Conservation (phyloP, 2,888 invertebrate genomes). For the Celastrina argiolus region DNA sequence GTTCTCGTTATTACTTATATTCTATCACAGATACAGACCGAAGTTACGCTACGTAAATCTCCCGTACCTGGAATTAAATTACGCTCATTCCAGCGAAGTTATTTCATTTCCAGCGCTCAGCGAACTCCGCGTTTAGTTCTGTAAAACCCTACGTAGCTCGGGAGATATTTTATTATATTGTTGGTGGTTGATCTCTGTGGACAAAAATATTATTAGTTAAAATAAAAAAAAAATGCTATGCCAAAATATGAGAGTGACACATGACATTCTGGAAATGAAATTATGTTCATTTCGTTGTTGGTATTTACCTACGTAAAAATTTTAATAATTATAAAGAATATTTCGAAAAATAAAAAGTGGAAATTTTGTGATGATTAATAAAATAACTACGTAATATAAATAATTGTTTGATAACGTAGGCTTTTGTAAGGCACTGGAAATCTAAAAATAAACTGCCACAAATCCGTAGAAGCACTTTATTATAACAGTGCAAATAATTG, state of each 20-base stretch:
- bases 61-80: slow-evolving; percentile 10
- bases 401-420: no score
- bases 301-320: no score
- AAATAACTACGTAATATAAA: no score
- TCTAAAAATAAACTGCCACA: neutral
- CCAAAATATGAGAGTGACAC: neutral
- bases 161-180: neutral
- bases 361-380: no score
- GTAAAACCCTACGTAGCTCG: neutral
- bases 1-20: slow-evolving; percentile 5
- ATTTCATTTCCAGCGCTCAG: slow-evolving; percentile 16
- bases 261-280: neutral
- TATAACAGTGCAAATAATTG: neutral
- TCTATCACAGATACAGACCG: neutral
- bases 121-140: neutral
- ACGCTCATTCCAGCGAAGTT: slow-evolving; percentile 14
- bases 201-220: neutral
- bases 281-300: no score
- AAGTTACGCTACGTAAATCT: slow-evolving; percentile 10
- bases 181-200: neutral
- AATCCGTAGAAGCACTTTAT: neutral
- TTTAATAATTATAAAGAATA: no score
- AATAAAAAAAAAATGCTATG: neutral
- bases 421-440: no score
- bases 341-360: neutral